Conservation (phyloP, 1,140 invertebrate species). For the Platorchestia sp. region DNA sequence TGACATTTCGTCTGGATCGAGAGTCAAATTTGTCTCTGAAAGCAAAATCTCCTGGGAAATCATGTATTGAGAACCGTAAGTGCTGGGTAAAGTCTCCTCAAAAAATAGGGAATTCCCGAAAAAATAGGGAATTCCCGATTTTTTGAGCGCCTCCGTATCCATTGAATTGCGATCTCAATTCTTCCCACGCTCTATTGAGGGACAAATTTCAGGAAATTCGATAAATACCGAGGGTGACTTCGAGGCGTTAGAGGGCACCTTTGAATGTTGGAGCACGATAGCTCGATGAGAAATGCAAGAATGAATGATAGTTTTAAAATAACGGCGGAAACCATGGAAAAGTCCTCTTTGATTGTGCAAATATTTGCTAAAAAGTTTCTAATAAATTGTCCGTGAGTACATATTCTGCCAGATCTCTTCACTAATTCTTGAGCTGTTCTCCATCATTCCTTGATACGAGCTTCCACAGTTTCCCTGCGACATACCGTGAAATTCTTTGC, state of each 20-base stretch:
- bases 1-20: constrained; percentile 22
- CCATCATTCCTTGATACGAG: not conserved
- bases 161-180: not conserved
- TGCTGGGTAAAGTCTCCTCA: not conserved
- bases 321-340: not conserved
- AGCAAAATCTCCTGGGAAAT: constrained; percentile 43
- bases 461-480: not conserved
- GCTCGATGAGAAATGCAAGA: not conserved
- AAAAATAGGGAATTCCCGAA: not conserved
- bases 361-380: not conserved
- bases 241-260: not conserved
- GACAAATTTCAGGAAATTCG: not conserved
- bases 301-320: not conserved
- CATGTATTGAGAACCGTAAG: not conserved
- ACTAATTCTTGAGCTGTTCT: not conserved
- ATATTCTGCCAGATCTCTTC: not conserved
- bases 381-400: not conserved
- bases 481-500: too few species aligned
- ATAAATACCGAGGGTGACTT: not conserved
- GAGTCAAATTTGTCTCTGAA: constrained; percentile 45
- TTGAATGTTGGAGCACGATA: not conserved
- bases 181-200: not conserved
- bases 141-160: not conserved
- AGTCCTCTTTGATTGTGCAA: not conserved
- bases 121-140: constrained; percentile 27